Percentiles rank a stretch among this genome's conserved stretches.
Evolutionary conservation across 2,888 invertebrate species (phyloP).

Genomic region (Terebella lapidaria): DNA sequence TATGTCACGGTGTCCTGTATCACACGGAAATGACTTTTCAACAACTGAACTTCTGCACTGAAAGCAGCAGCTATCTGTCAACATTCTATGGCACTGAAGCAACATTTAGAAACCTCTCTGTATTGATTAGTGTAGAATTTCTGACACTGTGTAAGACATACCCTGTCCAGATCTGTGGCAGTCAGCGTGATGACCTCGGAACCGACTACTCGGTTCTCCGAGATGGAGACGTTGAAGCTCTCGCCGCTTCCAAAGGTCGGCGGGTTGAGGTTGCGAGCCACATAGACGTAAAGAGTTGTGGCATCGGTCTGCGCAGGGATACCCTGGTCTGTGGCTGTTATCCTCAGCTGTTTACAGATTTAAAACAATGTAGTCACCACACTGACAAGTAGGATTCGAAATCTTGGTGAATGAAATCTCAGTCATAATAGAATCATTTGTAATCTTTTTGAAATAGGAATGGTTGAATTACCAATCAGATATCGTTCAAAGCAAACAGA

Average conservation of each 20-base stretch:
- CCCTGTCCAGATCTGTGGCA: constrained; percentile 23
- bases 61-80: too few species aligned
- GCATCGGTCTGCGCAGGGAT: constrained; percentile 22
- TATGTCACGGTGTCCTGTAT: neutral
- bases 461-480: too few species aligned
- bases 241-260: constrained; percentile 23
- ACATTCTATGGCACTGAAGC: too few species aligned
- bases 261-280: constrained; percentile 33
- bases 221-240: constrained; percentile 18
- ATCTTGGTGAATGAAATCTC: too few species aligned
- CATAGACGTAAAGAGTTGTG: constrained; percentile 33
- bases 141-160: too few species aligned
- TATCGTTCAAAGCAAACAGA: too few species aligned
- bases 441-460: too few species aligned
- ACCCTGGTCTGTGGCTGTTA: constrained; percentile 27
- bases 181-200: constrained; percentile 22
- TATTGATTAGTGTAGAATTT: neutral
- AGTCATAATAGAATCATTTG: too few species aligned
- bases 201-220: constrained; percentile 25
- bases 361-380: too few species aligned
- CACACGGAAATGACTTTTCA: neutral
- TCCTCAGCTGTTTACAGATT: constrained; percentile 27
- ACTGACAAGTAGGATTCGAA: too few species aligned
- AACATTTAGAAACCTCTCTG: neutral
- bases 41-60: too few species aligned